Conservation (phyloP, 2,888 invertebrate genomes). For the Sisyra terminalis region DNA sequence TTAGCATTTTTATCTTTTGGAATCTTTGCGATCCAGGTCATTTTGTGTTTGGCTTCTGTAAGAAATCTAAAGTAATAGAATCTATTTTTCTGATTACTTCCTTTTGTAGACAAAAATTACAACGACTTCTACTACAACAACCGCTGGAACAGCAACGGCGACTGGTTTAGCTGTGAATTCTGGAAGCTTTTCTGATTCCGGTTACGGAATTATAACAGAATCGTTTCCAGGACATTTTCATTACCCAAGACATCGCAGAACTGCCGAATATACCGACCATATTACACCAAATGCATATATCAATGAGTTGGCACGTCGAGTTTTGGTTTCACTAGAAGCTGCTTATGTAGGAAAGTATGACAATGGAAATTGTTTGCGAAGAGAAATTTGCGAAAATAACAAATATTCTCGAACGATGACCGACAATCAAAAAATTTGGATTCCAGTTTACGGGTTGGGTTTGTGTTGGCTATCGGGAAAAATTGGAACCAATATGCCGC, state of each 20-base stretch:
- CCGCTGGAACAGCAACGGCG: background rate
- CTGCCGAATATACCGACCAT: background rate
- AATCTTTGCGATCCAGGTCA: conserved; percentile 60
- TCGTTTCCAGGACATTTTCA: conserved; percentile 1
- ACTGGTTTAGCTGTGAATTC: background rate
- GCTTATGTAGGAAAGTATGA: conserved; percentile 33
- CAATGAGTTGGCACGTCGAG: conserved; percentile 36
- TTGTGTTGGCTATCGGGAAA: conserved; percentile 56
- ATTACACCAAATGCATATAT: conserved; percentile 14
- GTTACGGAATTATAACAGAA: conserved; percentile 13
- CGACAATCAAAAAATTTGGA: conserved; percentile 44
- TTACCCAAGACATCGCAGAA: background rate
- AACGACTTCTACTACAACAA: background rate
- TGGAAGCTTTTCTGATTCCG: background rate
- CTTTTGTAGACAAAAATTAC: background rate
- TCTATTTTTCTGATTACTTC: background rate
- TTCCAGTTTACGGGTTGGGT: conserved; percentile 67
- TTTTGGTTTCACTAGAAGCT: conserved; percentile 37
- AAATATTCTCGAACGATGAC: conserved; percentile 36
- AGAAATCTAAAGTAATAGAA: too few species aligned
- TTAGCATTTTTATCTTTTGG: conserved; percentile 68
- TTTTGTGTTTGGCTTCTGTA: conserved; percentile 58
- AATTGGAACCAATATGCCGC: conserved; percentile 22
- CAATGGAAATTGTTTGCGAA: conserved; percentile 40
- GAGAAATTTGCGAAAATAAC: conserved; percentile 49